Conservation (phyloP, 2,888 invertebrate genomes). For the Acanthosepion pharaonis region DNA sequence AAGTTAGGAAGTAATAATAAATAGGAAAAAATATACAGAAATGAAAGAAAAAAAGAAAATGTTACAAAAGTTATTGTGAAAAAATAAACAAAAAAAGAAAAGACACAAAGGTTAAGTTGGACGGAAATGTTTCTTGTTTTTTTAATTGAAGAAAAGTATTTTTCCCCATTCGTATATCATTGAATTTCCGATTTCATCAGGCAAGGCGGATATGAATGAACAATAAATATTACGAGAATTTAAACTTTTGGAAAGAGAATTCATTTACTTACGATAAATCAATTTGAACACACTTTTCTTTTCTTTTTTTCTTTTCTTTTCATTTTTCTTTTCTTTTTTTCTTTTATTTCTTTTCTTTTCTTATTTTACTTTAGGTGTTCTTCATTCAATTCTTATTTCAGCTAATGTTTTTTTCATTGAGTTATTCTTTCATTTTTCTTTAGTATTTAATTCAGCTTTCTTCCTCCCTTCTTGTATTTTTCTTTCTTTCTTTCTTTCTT, state of each 20-base stretch:
- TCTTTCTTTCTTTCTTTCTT: no score
- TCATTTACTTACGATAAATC: neutral
- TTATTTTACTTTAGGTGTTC: neutral
- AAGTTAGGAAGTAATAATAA: no score
- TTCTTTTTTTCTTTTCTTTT: neutral
- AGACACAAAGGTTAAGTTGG: neutral
- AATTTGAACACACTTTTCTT: neutral
- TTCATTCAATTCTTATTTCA: no score
- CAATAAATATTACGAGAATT: neutral
- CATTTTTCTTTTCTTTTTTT: neutral
- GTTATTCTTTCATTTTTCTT: neutral
- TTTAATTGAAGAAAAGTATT: constrained; percentile 33
- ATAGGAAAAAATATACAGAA: neutral
- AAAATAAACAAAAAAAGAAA: neutral
- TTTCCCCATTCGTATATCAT: neutral
- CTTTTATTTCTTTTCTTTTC: neutral
- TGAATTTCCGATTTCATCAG: neutral
- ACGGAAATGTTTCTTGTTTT: neutral
- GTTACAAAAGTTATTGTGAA: neutral
- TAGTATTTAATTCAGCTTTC: neutral
- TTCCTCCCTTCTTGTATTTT: neutral
- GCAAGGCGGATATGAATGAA: neutral
- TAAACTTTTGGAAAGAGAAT: neutral
- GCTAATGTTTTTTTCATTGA: no score
- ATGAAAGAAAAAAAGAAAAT: neutral